These are phyloP conservation scores for Drosophila eugracilis DNA, from an alignment of 1,140 invertebrate species.

Conservation along the genomic window DNA sequence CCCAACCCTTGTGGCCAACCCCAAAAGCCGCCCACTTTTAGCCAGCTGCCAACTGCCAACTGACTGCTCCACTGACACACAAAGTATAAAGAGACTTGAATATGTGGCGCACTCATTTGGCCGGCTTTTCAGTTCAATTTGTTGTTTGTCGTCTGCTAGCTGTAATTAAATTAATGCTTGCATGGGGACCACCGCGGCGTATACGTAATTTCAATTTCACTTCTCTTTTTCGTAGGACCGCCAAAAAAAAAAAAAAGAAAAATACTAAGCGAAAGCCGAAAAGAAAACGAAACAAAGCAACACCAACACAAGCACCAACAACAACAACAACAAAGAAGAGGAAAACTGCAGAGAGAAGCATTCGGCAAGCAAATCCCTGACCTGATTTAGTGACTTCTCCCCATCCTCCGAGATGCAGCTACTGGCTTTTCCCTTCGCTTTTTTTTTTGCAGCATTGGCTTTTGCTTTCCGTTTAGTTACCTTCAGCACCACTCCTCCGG, in stretches of 20 bases:
- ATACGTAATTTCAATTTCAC: slow-evolving; percentile 74
- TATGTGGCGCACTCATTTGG: slow-evolving; percentile 57
- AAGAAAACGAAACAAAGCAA: slow-evolving; percentile 37
- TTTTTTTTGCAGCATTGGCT: slow-evolving; percentile 58
- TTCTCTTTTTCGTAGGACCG: slow-evolving; percentile 34
- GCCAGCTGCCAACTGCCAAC: slow-evolving; percentile 33
- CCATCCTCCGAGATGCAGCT: slow-evolving; percentile 34
- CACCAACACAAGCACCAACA: slow-evolving; percentile 29
- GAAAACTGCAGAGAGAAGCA: slow-evolving; percentile 17
- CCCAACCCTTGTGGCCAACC: slow-evolving; percentile 4
- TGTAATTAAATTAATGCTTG: slow-evolving; percentile 77
- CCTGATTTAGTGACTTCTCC: slow-evolving; percentile 69
- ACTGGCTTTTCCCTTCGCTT: slow-evolving; percentile 28
- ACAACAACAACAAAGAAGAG: neutral
- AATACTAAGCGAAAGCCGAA: neutral
- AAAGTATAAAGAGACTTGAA: slow-evolving; percentile 55
- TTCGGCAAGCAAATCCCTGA: slow-evolving; percentile 72
- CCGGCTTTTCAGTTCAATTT: slow-evolving; percentile 61
- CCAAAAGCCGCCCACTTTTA: slow-evolving; percentile 11
- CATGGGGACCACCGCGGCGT: slow-evolving; percentile 55
- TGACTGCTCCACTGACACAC: slow-evolving; percentile 73
- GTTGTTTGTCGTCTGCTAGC: slow-evolving; percentile 48
- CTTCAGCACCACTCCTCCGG: slow-evolving; percentile 37
- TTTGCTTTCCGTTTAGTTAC: slow-evolving; percentile 77
- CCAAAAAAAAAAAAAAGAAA: slow-evolving; percentile 27